A percentile compares a stretch with the other conserved stretches of the same genome.
Conservation (phyloP, 1,140 invertebrate species). For the Coelopa frigida region DNA sequence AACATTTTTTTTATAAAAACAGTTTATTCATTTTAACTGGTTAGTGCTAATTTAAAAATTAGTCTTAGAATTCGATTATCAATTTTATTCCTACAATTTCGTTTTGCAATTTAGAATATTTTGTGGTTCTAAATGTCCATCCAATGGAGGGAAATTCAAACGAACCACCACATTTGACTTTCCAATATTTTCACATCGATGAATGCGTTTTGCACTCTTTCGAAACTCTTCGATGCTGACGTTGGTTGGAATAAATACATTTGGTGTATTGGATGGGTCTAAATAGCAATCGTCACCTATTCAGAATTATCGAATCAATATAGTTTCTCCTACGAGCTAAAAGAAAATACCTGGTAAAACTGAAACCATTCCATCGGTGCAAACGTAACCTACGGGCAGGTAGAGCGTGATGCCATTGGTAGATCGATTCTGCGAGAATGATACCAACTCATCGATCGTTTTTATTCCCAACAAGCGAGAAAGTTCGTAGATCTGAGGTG, state of each 20-base stretch:
- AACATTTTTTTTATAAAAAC: no score
- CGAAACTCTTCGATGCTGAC: slow-evolving; percentile 30
- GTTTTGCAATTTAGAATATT: no score
- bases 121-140: slow-evolving; percentile 32
- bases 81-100: no score
- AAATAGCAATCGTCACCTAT: no score
- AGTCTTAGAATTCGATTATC: no score
- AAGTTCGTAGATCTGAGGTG: slow-evolving; percentile 48
- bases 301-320: no score
- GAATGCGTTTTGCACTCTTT: slow-evolving; percentile 21
- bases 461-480: slow-evolving; percentile 44
- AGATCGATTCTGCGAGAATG: slow-evolving; percentile 23
- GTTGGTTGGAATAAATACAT: slow-evolving; percentile 19
- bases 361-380: slow-evolving; percentile 32
- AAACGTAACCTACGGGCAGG: slow-evolving; percentile 45
- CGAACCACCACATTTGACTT: slow-evolving; percentile 21
- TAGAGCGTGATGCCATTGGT: slow-evolving; percentile 40
- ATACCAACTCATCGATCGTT: slow-evolving; percentile 42
- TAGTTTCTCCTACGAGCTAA: no score
- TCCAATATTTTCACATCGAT: slow-evolving; percentile 33
- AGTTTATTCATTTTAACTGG: no score
- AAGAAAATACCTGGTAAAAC: no score
- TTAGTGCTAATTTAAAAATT: no score
- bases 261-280: no score
- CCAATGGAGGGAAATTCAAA: slow-evolving; percentile 23